Evolutionary conservation across 2,797 vertebrate species (phyloP).

Genomic region (Malurus leucopterus): DNA sequence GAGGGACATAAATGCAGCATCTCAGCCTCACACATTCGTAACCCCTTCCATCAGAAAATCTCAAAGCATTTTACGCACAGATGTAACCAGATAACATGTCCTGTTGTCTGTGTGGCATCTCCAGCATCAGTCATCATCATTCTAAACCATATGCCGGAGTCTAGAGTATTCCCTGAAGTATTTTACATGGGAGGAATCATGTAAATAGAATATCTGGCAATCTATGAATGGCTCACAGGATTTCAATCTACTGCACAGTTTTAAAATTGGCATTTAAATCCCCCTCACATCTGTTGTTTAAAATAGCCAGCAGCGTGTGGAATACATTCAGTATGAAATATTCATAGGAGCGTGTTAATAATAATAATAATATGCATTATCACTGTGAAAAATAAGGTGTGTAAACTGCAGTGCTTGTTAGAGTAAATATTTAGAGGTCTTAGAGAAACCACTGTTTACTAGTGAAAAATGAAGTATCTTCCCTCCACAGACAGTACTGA

Average conservation of each 20-base stretch:
- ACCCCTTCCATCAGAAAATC: constrained; percentile 39
- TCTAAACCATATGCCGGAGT: constrained; percentile 36
- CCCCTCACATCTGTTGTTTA: constrained; percentile 53
- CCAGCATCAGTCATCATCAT: constrained; percentile 26
- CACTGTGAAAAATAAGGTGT: neutral
- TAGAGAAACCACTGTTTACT: neutral
- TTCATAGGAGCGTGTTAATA: constrained; percentile 19
- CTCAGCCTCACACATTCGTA: constrained; percentile 39
- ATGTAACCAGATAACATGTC: constrained; percentile 46
- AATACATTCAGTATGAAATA: constrained; percentile 19
- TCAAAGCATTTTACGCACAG: constrained; percentile 23
- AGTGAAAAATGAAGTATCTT: neutral
- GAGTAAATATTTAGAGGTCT: neutral
- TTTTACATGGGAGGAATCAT: constrained; percentile 41
- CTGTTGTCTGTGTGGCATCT: constrained; percentile 58
- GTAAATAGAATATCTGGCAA: constrained; percentile 56
- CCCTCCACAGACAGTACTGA: neutral
- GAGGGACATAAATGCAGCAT: constrained; percentile 23
- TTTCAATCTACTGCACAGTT: constrained; percentile 51
- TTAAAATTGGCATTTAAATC: constrained; percentile 54
- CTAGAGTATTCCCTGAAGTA: constrained; percentile 52
- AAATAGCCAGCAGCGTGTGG: constrained; percentile 17
- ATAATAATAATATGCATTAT: neutral
- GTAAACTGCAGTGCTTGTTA: neutral
- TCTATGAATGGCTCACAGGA: constrained; percentile 52